Evolutionary conservation across 2,888 invertebrate genomes (phyloP), one percentile per base, ranked within the genome.

Genomic region (Agrotis ipsilon): DNA sequence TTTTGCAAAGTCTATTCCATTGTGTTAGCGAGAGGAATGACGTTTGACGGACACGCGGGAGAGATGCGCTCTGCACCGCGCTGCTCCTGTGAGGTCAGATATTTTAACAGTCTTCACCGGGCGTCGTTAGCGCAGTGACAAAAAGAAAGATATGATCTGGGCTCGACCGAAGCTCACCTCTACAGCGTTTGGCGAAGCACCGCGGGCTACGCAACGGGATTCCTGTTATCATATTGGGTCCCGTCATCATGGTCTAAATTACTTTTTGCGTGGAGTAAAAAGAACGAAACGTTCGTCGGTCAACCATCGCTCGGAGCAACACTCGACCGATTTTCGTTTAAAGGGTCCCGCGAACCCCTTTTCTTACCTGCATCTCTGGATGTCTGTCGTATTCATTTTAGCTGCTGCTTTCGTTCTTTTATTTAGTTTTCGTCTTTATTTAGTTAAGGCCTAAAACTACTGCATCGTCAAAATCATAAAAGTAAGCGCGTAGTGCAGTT

Each of bases 1-100:
- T 95, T 95, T 94, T 93, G 95, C 96, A 89, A 91, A 93, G 91
- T 93, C 94, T 94, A 94, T 92, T 89, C 94, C 91, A 94, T 96
- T 95, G 94, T 94, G 92, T 94, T 92, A 71, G 87, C 86, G 88
- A 85, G 73, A 84, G 86, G 91, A 93, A 92, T 95, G 96, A 95
- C 96, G 93, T 93, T 90, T 95, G 95, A 94, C 91, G 92, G 94
- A 94, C 93, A 91, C 88, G 88, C 87, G 86, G 84, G 88, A 83
- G 79, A 84, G 87, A 84, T 81, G 82, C 78, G 88, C 89, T 88
- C 86, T 86, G 88, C 87, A 59, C 71, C 71, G 62, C 60, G 60
- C 60, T 65, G 80, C 79, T 85, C 82, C 85, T 85, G 88, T 88
- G 87, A 89, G 90, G 90, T 90, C 91, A 88, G 84, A 85, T 84